phyloP scores from a whole-genome alignment of 2,888 invertebrate genomes.

The Ennomos fuscantarius region DNA sequence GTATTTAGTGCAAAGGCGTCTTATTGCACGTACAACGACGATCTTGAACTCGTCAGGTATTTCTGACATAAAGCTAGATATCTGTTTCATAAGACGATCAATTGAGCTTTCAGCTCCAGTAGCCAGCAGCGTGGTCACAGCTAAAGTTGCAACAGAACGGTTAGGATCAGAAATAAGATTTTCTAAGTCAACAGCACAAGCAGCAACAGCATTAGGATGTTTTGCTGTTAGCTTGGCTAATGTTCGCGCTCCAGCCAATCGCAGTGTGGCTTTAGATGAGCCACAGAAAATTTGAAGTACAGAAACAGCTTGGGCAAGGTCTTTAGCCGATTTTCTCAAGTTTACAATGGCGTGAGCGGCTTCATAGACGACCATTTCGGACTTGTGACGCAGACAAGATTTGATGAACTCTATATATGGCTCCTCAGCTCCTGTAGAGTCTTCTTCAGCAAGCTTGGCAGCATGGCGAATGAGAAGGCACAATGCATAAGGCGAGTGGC shows the following conservation, averaged over 20 bases:
- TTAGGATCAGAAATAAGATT: slow-evolving; percentile 99
- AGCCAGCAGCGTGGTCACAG: slow-evolving; percentile 98
- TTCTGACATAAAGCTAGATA: slow-evolving; percentile 98
- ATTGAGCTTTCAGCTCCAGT: slow-evolving; percentile 99
- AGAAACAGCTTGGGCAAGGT: slow-evolving; percentile 97
- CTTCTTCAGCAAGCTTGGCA: slow-evolving; percentile 96
- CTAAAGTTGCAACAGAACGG: slow-evolving; percentile 98
- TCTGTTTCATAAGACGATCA: slow-evolving; percentile 99
- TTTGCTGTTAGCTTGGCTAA: slow-evolving; percentile 98
- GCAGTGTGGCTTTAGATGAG: slow-evolving; percentile 96
- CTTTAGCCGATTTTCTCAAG: slow-evolving; percentile 92
- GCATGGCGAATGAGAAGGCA: slow-evolving; percentile 98
- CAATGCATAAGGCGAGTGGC: slow-evolving; percentile 96
- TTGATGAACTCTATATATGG: slow-evolving; percentile 96
- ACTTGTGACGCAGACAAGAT: slow-evolving; percentile 97
- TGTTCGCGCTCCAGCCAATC: slow-evolving; percentile 99
- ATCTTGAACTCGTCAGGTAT: slow-evolving; percentile 99
- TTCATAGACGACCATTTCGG: slow-evolving; percentile 99
- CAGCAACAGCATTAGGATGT: slow-evolving; percentile 98
- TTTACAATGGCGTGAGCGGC: slow-evolving; percentile 99
- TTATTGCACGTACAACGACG: slow-evolving; percentile 97
- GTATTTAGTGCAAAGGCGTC: slow-evolving; percentile 96
- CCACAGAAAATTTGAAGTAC: slow-evolving; percentile 99
- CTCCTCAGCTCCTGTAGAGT: slow-evolving; percentile 88
- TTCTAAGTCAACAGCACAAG: slow-evolving; percentile 98